phyloP scores from a whole-genome alignment of 2,113 vertebrate genomes.

The Pipra filicauda region DNA sequence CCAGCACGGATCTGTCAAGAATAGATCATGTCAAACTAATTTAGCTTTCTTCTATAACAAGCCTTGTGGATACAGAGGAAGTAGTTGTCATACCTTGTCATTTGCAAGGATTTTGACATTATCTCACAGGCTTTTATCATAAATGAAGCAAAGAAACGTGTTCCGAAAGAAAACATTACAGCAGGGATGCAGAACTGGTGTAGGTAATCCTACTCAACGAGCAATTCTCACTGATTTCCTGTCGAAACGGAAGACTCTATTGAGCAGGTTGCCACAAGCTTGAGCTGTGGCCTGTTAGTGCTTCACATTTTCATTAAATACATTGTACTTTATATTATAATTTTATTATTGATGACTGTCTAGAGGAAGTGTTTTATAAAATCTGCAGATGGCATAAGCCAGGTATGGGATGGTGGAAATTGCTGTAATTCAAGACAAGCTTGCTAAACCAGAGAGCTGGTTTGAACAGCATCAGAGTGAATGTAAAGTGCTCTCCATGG shows the following conservation, averaged over 20 bases:
- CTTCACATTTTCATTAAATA: neutral
- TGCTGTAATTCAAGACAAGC: neutral
- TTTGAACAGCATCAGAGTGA: neutral
- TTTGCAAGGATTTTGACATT: slow-evolving; percentile 55
- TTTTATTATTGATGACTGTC: neutral
- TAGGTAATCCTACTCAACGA: neutral
- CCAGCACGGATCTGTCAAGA: slow-evolving; percentile 52
- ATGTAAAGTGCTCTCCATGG: neutral
- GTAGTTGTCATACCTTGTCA: slow-evolving; percentile 57
- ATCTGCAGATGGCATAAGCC: neutral
- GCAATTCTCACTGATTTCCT: neutral
- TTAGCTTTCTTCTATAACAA: slow-evolving; percentile 55
- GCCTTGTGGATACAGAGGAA: slow-evolving; percentile 36
- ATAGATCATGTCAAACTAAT: slow-evolving; percentile 57
- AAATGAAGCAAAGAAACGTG: slow-evolving; percentile 12
- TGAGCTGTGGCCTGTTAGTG: neutral
- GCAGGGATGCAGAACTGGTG: neutral
- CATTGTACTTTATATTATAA: neutral
- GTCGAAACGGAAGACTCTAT: neutral
- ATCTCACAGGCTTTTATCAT: slow-evolving; percentile 53
- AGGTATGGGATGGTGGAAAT: neutral
- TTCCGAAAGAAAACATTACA: slow-evolving; percentile 17
- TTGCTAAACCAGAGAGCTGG: neutral
- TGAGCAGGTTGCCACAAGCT: neutral
- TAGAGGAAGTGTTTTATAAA: neutral